Percentiles rank a stretch among this genome's conserved stretches.
Conservation (phyloP, 2,113 vertebrate genomes). For the Clarias macrocephalus region DNA sequence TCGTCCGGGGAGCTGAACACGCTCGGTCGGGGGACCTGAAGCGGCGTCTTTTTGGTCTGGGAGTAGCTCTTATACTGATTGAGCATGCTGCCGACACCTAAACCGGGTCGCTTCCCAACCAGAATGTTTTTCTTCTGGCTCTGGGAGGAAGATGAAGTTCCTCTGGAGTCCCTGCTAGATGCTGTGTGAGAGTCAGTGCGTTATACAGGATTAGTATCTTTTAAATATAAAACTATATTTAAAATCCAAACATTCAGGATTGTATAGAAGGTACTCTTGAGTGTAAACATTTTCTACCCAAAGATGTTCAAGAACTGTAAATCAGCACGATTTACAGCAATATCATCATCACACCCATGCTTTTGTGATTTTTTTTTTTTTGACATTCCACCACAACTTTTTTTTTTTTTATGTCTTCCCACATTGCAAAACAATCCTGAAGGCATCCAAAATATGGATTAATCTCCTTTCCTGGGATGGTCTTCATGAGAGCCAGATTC, state of each 20-base stretch:
- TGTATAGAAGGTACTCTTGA: neutral
- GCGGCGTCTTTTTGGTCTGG: slow-evolving; percentile 80
- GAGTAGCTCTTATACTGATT: slow-evolving; percentile 84
- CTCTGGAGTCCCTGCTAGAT: slow-evolving; percentile 57
- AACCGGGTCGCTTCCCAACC: slow-evolving; percentile 79
- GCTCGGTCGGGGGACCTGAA: slow-evolving; percentile 79
- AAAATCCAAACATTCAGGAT: neutral
- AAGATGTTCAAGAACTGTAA: neutral
- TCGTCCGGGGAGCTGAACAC: slow-evolving; percentile 88
- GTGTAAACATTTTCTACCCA: neutral
- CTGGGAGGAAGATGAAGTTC: slow-evolving; percentile 57
- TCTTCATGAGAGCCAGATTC: no score
- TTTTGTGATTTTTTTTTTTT: no score
- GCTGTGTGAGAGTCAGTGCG: slow-evolving; percentile 54
- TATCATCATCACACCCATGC: no score
- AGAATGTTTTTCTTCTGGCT: slow-evolving; percentile 77
- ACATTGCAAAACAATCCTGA: no score
- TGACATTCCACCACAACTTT: no score
- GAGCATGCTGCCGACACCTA: slow-evolving; percentile 81
- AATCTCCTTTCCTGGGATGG: no score
- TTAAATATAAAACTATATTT: neutral
- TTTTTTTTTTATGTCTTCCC: no score
- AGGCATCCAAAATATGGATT: no score
- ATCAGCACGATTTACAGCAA: neutral
- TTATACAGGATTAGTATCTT: neutral